A percentile compares a stretch with the other conserved stretches of the same genome.
Conservation (phyloP, 2,888 invertebrate genomes). For the Beris morrisii region DNA sequence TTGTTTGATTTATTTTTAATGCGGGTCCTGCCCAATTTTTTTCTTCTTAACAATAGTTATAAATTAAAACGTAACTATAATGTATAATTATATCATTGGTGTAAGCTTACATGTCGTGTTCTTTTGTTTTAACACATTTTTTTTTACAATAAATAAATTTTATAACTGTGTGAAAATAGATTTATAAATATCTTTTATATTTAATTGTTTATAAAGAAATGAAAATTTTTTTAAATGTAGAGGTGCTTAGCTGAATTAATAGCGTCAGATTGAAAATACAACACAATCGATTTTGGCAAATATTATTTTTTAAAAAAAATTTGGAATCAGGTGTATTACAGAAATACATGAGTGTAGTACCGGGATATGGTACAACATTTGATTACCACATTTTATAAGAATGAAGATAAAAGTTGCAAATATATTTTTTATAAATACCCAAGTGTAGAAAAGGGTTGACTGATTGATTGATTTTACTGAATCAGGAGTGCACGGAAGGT, state of each 20-base stretch:
- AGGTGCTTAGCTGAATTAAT: conserved; percentile 13
- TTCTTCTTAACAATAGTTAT: conserved; percentile 8
- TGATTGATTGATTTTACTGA: no score
- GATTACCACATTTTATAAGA: no score
- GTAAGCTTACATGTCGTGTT: conserved; percentile 29
- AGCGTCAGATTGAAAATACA: background rate
- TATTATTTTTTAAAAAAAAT: no score
- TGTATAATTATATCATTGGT: conserved; percentile 24
- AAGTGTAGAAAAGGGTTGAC: no score
- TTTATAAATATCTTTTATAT: conserved; percentile 2
- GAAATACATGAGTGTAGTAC: no score
- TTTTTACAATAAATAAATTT: conserved; percentile 25
- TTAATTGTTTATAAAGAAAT: background rate
- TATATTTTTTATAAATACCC: no score
- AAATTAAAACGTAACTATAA: conserved; percentile 17
- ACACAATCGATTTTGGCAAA: no score
- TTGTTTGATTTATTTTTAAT: conserved; percentile 30
- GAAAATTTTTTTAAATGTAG: background rate
- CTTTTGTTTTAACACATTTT: conserved; percentile 13
- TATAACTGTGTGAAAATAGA: conserved; percentile 1
- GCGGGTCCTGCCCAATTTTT: conserved; percentile 43
- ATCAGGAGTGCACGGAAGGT: no score
- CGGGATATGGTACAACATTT: no score
- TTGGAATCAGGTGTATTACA: no score
- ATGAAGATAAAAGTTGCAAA: no score